These are phyloP conservation scores for Morpho achilles DNA, from an alignment of 2,888 invertebrate species.

Conservation along the genomic window DNA sequence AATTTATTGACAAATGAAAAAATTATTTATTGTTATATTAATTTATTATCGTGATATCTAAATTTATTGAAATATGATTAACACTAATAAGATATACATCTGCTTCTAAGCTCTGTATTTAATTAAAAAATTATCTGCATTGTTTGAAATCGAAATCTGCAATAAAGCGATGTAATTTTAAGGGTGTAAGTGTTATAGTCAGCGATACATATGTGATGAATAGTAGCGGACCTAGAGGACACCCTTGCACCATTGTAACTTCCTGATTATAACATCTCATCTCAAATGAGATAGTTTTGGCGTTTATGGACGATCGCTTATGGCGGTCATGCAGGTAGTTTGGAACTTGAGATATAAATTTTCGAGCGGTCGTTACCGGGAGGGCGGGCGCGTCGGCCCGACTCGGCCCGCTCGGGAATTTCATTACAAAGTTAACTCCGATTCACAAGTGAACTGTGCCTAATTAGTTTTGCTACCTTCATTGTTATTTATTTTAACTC, in stretches of 20 bases:
- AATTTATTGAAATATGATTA: too few relatives aligned
- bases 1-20: too few relatives aligned
- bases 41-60: too few relatives aligned
- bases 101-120: too few relatives aligned
- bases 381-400: conserved; percentile 1
- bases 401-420: conserved; percentile 39
- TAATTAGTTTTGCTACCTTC: conserved; percentile 39
- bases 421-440: conserved; percentile 48
- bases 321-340: conserved; percentile 26
- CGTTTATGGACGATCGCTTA: conserved; percentile 27
- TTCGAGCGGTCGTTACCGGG: conserved; percentile 17
- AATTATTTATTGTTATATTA: too few relatives aligned
- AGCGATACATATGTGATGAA: conserved; percentile 13
- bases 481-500: conserved; percentile 44
- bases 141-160: not conserved
- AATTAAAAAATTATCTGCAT: too few relatives aligned
- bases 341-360: conserved; percentile 24
- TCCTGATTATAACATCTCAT: conserved; percentile 19
- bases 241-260: conserved; percentile 5
- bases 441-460: conserved; percentile 44
- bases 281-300: conserved; percentile 21
- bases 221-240: conserved; percentile 8
- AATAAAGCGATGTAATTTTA: conserved; percentile 3
- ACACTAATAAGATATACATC: too few relatives aligned
- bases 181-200: conserved; percentile 11